A percentile compares a stretch with the other conserved stretches of the same genome.
Conservation (phyloP, 1,140 invertebrate species). For the Cotesia chilonis region DNA sequence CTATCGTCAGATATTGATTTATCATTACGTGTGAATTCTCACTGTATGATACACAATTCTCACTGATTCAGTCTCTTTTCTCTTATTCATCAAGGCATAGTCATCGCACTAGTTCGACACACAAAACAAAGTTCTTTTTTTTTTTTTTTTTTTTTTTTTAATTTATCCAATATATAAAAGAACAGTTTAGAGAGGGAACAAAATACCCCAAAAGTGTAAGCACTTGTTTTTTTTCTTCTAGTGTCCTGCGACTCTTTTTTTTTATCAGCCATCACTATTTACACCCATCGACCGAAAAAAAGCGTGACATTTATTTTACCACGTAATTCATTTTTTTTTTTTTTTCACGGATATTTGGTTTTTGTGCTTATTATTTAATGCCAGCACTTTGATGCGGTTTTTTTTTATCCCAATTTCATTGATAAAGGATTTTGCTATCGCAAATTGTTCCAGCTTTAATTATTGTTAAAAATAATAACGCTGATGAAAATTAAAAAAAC, state of each 20-base stretch:
- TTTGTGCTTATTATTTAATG: too few relatives aligned
- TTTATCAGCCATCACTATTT: too few relatives aligned
- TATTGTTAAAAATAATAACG: not conserved
- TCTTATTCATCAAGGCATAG: slow-evolving; percentile 40
- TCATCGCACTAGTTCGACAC: slow-evolving; percentile 41
- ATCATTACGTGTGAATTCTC: slow-evolving; percentile 57
- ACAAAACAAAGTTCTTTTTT: too few relatives aligned
- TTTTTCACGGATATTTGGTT: too few relatives aligned
- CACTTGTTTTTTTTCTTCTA: not conserved
- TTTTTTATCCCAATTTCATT: too few relatives aligned
- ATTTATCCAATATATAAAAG: slow-evolving; percentile 40
- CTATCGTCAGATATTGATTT: slow-evolving; percentile 61
- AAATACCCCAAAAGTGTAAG: not conserved
- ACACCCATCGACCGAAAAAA: too few relatives aligned
- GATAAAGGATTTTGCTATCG: not conserved
- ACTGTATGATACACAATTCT: slow-evolving; percentile 42
- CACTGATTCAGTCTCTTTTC: slow-evolving; percentile 40
- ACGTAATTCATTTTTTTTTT: too few relatives aligned
- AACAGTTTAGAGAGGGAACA: too few relatives aligned
- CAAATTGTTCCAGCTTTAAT: not conserved
- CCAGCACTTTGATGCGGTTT: too few relatives aligned
- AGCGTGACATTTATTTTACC: too few relatives aligned
- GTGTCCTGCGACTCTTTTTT: too few relatives aligned
- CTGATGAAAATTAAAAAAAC: not conserved
- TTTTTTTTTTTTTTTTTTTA: slow-evolving; percentile 44